Percentiles rank a stretch among this genome's conserved stretches.
These are phyloP conservation scores for Mesochorus sp. DNA, from an alignment of 2,888 invertebrate genomes.

Conservation along the genomic window DNA sequence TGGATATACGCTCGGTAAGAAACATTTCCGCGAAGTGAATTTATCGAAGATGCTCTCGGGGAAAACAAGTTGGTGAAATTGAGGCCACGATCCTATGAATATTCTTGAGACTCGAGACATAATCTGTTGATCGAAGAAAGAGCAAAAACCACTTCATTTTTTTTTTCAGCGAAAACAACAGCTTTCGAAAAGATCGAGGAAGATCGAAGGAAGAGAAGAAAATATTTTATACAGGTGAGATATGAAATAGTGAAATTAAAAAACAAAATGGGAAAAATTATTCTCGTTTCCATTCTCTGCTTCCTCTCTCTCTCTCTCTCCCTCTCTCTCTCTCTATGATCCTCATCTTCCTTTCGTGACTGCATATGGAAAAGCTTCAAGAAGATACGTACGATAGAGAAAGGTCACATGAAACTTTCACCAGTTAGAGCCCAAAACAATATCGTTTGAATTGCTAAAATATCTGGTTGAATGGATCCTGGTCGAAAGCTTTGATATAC, in stretches of 20 bases:
- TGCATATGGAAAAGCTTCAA: too few species aligned
- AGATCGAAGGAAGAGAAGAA: too few species aligned
- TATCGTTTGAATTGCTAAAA: constrained; percentile 55
- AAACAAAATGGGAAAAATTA: too few species aligned
- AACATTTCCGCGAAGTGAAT: constrained; percentile 42
- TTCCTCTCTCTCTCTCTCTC: too few species aligned
- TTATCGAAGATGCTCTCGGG: constrained; percentile 27
- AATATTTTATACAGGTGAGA: too few species aligned
- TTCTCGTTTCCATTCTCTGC: too few species aligned
- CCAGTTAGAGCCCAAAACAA: constrained; percentile 38
- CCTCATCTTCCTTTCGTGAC: too few species aligned
- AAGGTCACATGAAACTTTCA: neutral
- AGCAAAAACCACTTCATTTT: neutral
- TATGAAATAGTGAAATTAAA: neutral
- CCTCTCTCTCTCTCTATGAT: too few species aligned
- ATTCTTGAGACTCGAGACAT: constrained; percentile 9
- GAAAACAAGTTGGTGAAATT: constrained; percentile 52
- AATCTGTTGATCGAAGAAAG: constrained; percentile 26
- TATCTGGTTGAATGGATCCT: constrained; percentile 36
- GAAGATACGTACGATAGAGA: too few species aligned
- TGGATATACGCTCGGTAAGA: neutral
- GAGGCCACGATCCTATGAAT: constrained; percentile 3
- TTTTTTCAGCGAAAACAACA: too few species aligned
- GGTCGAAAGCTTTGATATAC: constrained; percentile 17
- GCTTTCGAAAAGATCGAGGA: too few species aligned